phyloP scores from a whole-genome alignment of 2,888 invertebrate species.

The Acanthosepion esculentum region DNA sequence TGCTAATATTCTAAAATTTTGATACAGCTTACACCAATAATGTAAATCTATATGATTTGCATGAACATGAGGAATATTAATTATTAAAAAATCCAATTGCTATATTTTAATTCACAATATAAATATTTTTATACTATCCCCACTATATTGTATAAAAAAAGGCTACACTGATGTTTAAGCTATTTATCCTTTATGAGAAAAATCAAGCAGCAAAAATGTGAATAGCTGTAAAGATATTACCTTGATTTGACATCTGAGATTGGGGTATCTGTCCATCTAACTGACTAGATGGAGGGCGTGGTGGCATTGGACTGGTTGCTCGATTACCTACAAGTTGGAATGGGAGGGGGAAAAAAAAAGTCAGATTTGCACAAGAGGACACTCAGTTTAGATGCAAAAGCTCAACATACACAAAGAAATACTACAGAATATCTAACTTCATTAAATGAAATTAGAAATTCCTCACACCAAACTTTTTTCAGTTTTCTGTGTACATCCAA shows the following conservation, averaged over 20 bases:
- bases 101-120: background rate
- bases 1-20: too few relatives aligned
- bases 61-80: too few relatives aligned
- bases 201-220: background rate
- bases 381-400: too few relatives aligned
- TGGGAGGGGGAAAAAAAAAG: background rate
- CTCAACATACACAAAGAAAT: too few relatives aligned
- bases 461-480: too few relatives aligned
- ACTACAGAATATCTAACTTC: too few relatives aligned
- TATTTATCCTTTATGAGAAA: background rate
- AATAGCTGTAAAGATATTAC: conserved; percentile 54
- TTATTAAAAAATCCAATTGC: background rate
- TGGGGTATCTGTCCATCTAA: conserved; percentile 82
- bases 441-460: too few relatives aligned
- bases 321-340: conserved; percentile 59
- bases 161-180: background rate
- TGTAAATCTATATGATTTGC: too few relatives aligned
- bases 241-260: conserved; percentile 81
- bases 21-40: too few relatives aligned
- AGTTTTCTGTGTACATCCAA: too few relatives aligned
- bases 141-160: background rate
- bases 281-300: conserved; percentile 91
- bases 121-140: background rate
- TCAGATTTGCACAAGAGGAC: too few relatives aligned
- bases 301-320: conserved; percentile 86